Evolutionary conservation across 2,797 vertebrate species (phyloP), one percentile per base, ranked within the genome.

Genomic region (Leuciscus waleckii): DNA sequence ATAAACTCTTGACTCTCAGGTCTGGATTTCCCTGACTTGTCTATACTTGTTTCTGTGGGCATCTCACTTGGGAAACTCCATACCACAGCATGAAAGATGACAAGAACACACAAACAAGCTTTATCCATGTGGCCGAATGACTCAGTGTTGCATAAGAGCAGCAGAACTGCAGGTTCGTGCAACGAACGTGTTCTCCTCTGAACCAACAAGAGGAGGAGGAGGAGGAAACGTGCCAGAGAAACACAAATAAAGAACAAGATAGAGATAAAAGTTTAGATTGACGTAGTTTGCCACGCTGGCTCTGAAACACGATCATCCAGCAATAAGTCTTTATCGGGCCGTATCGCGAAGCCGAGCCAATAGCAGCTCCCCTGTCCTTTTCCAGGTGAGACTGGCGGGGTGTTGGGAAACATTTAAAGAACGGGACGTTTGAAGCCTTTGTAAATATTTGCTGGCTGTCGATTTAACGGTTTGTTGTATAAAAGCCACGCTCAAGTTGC

Each of bases 211-310:
- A 80, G 41, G 85, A 35, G 35, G 35, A 35, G 35, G 67, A 58
- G 70, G 54, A 39, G 69, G 74, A 85, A 83, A 75, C n/a, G 79
- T 81, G 81, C 43, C 68, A 81, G 76, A 46, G 51, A 14, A 69
- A 70, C 79, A 46, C 37, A 85, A 58, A 82, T 79, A 87, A 86
- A 85, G 83, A 86, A 67, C 14, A 54, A 41, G 41, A 86, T 88
- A 87, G 87, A 89, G 83, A 91, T 90, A 90, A 88, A 51, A 87
- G 23, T 32, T 68, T 89, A 89, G 63, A 78, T 91, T 92, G 93
- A 94, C 89, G 92, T 91, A 2, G 91, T 94, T 93, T 93, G 92
- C 88, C 91, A 94, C 90, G 89, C 92, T 89, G 88, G 61, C 13
- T 86, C 89, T 89, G 91, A 89, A 92, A 90, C 90, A 92, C 88